These are phyloP conservation scores for Cetonia aurata DNA, from an alignment of 2,888 invertebrate genomes.

Conservation along the genomic window DNA sequence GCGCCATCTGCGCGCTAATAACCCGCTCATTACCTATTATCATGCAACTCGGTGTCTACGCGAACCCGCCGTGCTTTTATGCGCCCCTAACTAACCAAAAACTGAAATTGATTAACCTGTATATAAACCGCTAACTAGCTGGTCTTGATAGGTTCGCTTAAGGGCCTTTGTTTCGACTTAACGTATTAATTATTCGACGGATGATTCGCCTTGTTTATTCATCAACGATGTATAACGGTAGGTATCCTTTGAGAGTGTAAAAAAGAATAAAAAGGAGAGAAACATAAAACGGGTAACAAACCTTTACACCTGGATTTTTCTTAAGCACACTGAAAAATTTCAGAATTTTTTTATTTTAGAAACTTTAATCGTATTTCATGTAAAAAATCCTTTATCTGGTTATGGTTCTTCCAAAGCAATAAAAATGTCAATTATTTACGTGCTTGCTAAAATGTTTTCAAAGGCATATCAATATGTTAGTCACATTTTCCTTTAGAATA, in stretches of 20 bases:
- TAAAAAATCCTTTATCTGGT: too few species aligned
- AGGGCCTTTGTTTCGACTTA: conserved; percentile 47
- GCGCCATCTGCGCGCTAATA: conserved; percentile 62
- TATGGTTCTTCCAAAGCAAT: too few species aligned
- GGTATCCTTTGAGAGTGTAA: neutral
- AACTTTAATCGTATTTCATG: too few species aligned
- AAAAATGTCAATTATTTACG: too few species aligned
- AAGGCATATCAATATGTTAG: too few species aligned
- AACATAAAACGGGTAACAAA: too few species aligned
- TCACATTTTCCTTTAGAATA: too few species aligned
- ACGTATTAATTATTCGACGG: conserved; percentile 47
- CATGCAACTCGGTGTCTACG: conserved; percentile 60
- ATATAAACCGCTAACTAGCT: conserved; percentile 61
- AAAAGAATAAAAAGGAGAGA: neutral
- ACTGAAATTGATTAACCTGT: conserved; percentile 63
- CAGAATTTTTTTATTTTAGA: too few species aligned
- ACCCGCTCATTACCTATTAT: conserved; percentile 64
- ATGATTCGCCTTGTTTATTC: conserved; percentile 47
- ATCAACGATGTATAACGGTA: conserved; percentile 35
- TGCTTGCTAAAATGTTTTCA: too few species aligned
- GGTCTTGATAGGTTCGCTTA: conserved; percentile 59
- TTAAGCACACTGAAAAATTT: too few species aligned
- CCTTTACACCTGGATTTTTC: too few species aligned
- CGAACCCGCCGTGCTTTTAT: conserved; percentile 57
- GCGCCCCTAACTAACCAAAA: conserved; percentile 62